These are phyloP conservation scores for Tolmerus cingulatus DNA, from an alignment of 2,888 invertebrate genomes.

Conservation along the genomic window DNA sequence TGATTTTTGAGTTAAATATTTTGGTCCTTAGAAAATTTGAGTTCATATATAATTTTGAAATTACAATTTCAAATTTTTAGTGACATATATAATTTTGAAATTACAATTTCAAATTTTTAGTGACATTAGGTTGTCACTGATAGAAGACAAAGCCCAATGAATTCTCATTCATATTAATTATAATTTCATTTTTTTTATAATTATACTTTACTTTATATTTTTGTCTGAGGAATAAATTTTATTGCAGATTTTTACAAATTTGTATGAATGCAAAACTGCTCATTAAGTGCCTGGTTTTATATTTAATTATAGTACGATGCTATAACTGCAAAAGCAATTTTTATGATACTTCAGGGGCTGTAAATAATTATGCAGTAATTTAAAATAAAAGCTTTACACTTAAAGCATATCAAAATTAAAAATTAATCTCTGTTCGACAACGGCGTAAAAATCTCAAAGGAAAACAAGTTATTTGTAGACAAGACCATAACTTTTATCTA, in stretches of 20 bases:
- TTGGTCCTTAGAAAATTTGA: too few species aligned
- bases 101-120: too few species aligned
- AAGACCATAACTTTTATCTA: not conserved
- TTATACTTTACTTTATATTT: too few species aligned
- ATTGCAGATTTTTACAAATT: not conserved
- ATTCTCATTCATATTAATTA: too few species aligned
- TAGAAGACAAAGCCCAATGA: too few species aligned
- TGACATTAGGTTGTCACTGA: too few species aligned
- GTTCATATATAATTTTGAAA: too few species aligned
- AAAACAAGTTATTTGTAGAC: not conserved
- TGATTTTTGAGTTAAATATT: too few species aligned
- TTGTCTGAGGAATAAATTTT: too few species aligned
- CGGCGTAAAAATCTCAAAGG: not conserved
- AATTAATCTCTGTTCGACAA: not conserved
- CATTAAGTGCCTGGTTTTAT: not conserved
- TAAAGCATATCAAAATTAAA: not conserved
- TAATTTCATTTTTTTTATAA: too few species aligned
- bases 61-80: too few species aligned
- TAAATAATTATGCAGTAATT: not conserved
- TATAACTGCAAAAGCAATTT: not conserved
- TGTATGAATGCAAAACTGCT: not conserved
- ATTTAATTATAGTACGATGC: not conserved
- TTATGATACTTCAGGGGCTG: not conserved
- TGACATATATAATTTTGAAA: too few species aligned
- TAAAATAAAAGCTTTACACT: not conserved